These are phyloP conservation scores for Danio tinwini DNA, from an alignment of 2,797 vertebrate species.

Conservation along the genomic window DNA sequence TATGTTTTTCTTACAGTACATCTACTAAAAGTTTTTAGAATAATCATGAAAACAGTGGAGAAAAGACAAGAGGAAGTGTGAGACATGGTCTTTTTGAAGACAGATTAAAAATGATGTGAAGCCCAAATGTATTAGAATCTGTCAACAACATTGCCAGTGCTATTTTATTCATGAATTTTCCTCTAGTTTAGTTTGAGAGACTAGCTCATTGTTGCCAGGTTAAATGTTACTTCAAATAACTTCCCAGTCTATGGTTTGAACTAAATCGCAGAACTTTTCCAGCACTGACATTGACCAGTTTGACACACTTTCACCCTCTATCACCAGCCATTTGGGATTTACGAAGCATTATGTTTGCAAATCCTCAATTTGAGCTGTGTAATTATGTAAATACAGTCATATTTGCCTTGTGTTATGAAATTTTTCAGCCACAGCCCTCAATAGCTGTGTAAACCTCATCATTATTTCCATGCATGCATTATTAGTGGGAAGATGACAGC, in stretches of 20 bases:
- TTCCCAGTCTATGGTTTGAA: constrained; percentile 23
- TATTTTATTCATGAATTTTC: constrained; percentile 3
- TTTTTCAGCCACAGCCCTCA: constrained; percentile 12
- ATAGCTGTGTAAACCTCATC: constrained; percentile 29
- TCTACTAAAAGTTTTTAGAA: constrained; percentile 61
- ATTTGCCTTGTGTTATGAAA: constrained; percentile 34
- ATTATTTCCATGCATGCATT: constrained; percentile 18
- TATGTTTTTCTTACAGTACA: constrained; percentile 54
- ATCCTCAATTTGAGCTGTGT: constrained; percentile 33
- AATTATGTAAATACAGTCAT: constrained; percentile 46
- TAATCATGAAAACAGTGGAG: constrained; percentile 70
- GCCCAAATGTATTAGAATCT: constrained; percentile 7
- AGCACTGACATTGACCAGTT: constrained; percentile 5
- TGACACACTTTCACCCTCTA: constrained; percentile 35
- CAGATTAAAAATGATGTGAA: neutral
- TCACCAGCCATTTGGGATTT: constrained; percentile 37
- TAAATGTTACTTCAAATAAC: constrained; percentile 52
- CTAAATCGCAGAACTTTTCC: constrained; percentile 3
- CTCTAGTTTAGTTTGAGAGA: constrained; percentile 65
- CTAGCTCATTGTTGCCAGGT: constrained; percentile 58
- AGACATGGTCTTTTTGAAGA: constrained; percentile 13
- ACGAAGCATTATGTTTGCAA: constrained; percentile 51
- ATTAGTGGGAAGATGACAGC: constrained; percentile 14
- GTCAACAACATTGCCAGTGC: constrained; percentile 19
- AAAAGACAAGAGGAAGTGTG: neutral